Base-by-base conservation (phyloP, 1,140 invertebrate genomes). In the Ceratosolen fusciceps region DNA sequence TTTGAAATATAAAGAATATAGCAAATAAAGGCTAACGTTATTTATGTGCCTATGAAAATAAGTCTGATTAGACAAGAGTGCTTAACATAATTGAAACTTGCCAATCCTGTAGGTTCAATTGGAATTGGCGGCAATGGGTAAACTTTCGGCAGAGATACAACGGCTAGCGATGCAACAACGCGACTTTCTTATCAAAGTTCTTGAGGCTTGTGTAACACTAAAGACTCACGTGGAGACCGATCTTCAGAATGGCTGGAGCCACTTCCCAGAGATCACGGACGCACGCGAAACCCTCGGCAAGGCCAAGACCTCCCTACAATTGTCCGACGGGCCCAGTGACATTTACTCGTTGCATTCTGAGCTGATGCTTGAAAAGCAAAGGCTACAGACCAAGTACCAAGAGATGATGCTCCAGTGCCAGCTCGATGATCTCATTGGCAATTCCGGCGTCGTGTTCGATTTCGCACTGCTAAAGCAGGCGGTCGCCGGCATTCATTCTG, bases 221-320 rank as follows among this genome's bases (percentile, higher is more conserved):
- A 95, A 95, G 83, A 93, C 93, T 31, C 93, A 94, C 85, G 92
- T 95, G 26, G 94, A 95, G 87, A 92, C 93, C 2, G 94, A 95
- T 83, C 88, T 95, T 29, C 92, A 93, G 52, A 94, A 93, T 82
- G 93, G 93, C 74, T 91, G 91, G 89, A 92, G 91, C 24, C 92
- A 93, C 70, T 91, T 92, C 43, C 91, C 91, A 1, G 94, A 94
- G 84, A 91, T 94, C 82, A 90, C 91, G 34, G 93, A 94, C 77
- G 92, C 93, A 10, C 91, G 92, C 34, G 93, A 94, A 80, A 90
- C 92, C 12, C 84, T 95, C 2, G 90, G 90, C 2, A 93, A 94
- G 80, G 92, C 93, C 0, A 92, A 93, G 77, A 87, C 91, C 3
- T 91, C 92, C 49, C 85, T 93, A 10, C 90, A 91, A 34, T 89